A percentile compares a stretch with the other conserved stretches of the same genome.
Evolutionary conservation across 2,888 invertebrate genomes (phyloP).

Genomic region (Scaptomyza parva): DNA sequence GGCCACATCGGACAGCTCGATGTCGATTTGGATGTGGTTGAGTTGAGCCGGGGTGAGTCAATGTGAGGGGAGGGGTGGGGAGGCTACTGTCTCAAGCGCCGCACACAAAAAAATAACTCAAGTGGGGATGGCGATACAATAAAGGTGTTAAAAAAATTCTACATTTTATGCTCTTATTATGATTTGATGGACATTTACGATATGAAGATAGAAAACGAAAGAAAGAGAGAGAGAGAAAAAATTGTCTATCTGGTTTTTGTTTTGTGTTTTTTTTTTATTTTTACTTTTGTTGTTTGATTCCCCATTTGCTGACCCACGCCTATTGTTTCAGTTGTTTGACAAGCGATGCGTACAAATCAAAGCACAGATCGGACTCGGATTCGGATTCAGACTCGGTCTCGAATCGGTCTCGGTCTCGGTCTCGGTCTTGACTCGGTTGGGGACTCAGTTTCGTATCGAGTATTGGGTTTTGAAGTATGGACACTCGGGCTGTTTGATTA

Average conservation of each 20-base stretch:
- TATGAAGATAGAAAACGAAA: slow-evolving; percentile 41
- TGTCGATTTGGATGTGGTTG: slow-evolving; percentile 37
- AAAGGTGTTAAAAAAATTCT: slow-evolving; percentile 79
- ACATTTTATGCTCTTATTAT: slow-evolving; percentile 78
- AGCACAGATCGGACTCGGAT: slow-evolving; percentile 37
- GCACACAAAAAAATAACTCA: slow-evolving; percentile 39
- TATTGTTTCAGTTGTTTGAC: slow-evolving; percentile 75
- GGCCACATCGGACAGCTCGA: slow-evolving; percentile 59
- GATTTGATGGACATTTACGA: slow-evolving; percentile 78
- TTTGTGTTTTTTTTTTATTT: slow-evolving; percentile 15
- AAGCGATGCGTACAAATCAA: slow-evolving; percentile 81
- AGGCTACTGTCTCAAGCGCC: slow-evolving; percentile 68
- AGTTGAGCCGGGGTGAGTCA: too few relatives aligned
- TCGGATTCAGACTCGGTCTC: neutral
- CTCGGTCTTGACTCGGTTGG: slow-evolving; percentile 7
- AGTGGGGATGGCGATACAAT: slow-evolving; percentile 67
- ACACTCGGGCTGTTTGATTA: slow-evolving; percentile 71
- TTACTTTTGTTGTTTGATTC: slow-evolving; percentile 20
- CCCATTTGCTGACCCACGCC: slow-evolving; percentile 26
- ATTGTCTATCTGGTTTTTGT: slow-evolving; percentile 20
- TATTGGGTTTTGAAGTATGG: slow-evolving; percentile 29
- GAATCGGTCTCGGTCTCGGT: neutral
- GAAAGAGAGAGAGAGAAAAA: too few relatives aligned
- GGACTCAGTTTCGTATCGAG: slow-evolving; percentile 28
- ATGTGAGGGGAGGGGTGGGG: slow-evolving; percentile 3